Evolutionary conservation across 2,797 vertebrate genomes (phyloP), one percentile per base, ranked within the genome.

Genomic region (Megaceryle alcyon): DNA sequence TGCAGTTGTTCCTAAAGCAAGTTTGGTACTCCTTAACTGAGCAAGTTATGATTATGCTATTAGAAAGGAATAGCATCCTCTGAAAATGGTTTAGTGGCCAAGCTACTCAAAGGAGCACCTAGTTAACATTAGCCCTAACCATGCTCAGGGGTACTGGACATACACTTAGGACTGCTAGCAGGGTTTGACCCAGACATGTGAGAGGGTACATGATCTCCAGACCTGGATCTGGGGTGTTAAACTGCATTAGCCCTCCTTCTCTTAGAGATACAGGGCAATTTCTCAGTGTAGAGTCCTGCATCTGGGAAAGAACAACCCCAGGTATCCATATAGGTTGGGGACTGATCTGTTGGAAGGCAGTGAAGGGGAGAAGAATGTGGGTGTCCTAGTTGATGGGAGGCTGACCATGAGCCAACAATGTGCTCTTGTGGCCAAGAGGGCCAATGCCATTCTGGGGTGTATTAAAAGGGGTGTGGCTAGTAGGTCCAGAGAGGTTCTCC

Each of bases 61-160:
- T 20, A 46, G 44, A 70, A 89, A 64, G 60, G 44, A 90, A 33
- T 0, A 73, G 10, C 25, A 60, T 53, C 25, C 64, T 60, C 56
- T n/a, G 53, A 64, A 82, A 77, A 57, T 0, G 7, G 8, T n/a
- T 86, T 46, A 10, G 48, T 31, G 44, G 46, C 35, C 1, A 2
- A 76, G 29, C 25, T 25, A 35, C 33, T 72, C 51, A 13, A 20
- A 66, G 43, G 31, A 90, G 18, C 48, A 21, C 7, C 3, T n/a
- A 53, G 35, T 8, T 41, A 43, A 46, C 1, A 1, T n/a, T 51
- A 15, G 49, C 12, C 9, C 14, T 76, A 82, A 41, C 46, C 56
- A n/a, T 0, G 1, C 46, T 37, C 46, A 29, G 53, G 59, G 28
- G 9, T 82, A 4, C 14, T 25, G 70, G n/a, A 5, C 2, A 2